phyloP scores from a whole-genome alignment of 2,113 vertebrate genomes.

The Australoheros scitulus region DNA sequence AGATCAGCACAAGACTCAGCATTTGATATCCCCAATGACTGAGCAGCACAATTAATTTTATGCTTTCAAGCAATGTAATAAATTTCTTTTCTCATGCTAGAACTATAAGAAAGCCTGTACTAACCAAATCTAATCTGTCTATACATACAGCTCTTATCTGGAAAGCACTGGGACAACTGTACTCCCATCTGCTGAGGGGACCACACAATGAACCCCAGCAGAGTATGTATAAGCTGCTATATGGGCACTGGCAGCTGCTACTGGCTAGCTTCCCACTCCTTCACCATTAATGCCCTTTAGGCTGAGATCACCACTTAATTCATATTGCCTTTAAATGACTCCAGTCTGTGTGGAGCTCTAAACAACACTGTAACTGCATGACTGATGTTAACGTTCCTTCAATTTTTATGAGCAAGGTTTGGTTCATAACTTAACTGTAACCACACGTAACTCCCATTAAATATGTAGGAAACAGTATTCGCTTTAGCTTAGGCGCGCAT shows the following conservation, averaged over 20 bases:
- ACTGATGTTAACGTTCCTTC: not conserved
- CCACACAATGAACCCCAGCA: slow-evolving; percentile 52
- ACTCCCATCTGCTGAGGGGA: slow-evolving; percentile 57
- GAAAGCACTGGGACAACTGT: slow-evolving; percentile 31
- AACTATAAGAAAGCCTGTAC: not conserved
- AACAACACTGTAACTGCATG: not conserved
- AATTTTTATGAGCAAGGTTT: not conserved
- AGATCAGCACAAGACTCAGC: not conserved
- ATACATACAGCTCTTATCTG: slow-evolving; percentile 11
- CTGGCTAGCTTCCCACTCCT: slow-evolving; percentile 45
- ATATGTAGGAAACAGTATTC: not conserved
- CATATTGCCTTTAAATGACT: slow-evolving; percentile 7
- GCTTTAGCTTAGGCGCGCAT: slow-evolving; percentile 9
- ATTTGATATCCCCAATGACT: not conserved
- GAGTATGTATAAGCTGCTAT: slow-evolving; percentile 42
- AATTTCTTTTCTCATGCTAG: not conserved
- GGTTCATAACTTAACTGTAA: not conserved
- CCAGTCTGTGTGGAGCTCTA: not conserved
- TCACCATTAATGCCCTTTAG: slow-evolving; percentile 34
- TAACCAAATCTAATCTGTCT: not conserved
- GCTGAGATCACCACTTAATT: slow-evolving; percentile 19
- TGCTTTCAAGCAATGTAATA: not conserved
- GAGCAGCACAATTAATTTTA: not conserved
- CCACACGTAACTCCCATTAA: not conserved
- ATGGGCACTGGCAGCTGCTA: slow-evolving; percentile 53